Evolutionary conservation across 2,113 vertebrate species (phyloP).

Genomic region (Dromaius novaehollandiae): DNA sequence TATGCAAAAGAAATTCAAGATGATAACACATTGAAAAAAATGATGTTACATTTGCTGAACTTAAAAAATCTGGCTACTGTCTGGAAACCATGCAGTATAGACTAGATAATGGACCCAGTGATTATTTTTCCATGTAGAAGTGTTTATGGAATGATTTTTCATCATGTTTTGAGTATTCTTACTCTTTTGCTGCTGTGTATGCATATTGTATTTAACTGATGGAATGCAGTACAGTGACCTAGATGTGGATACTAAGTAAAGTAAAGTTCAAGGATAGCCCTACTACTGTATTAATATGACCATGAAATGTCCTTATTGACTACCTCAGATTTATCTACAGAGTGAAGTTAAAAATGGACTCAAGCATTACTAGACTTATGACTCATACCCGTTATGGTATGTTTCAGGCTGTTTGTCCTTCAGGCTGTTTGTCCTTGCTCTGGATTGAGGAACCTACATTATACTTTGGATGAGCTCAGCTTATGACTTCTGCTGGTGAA

Average conservation of each 20-base stretch:
- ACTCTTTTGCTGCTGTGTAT: not conserved
- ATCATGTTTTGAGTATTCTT: not conserved
- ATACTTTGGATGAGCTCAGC: not conserved
- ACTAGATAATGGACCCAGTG: not conserved
- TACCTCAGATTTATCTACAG: not conserved
- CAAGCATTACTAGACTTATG: rapidly evolving
- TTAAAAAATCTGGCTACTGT: not conserved
- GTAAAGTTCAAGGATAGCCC: not conserved
- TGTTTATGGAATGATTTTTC: not conserved
- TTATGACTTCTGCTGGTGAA: not conserved
- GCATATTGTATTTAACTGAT: rapidly evolving
- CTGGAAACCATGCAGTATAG: not conserved
- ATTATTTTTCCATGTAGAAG: not conserved
- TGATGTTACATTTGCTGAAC: not conserved
- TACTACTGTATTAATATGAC: not conserved
- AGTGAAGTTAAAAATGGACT: not conserved
- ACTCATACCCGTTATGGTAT: not conserved
- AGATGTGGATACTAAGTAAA: not conserved
- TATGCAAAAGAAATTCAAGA: not conserved
- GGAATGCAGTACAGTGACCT: not conserved
- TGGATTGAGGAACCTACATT: not conserved
- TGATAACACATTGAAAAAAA: not conserved
- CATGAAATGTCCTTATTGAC: not conserved
- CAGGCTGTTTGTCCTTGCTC: not conserved
- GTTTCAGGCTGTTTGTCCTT: not conserved